phyloP scores from a whole-genome alignment of 2,888 invertebrate genomes.

The Clunio marinus region DNA sequence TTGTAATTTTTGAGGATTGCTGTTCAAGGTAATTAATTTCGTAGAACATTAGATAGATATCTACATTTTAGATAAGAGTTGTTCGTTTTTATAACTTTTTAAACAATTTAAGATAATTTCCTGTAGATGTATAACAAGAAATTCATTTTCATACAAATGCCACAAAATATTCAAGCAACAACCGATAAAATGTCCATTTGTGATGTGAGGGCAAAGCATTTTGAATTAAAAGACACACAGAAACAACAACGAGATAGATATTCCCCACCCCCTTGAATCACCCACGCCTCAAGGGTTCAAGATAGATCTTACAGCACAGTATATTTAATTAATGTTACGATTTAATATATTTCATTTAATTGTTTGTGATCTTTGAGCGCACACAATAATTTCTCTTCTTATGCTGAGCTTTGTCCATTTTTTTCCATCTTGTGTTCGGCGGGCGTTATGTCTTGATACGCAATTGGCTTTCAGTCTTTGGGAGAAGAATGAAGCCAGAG shows the following conservation, averaged over 20 bases:
- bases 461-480: neutral
- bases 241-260: neutral
- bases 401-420: constrained; percentile 13
- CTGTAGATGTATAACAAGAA: too few species aligned
- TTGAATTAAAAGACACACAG: neutral
- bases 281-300: too few species aligned
- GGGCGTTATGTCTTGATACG: constrained; percentile 13
- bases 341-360: constrained; percentile 38
- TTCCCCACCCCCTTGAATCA: neutral
- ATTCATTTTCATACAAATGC: too few species aligned
- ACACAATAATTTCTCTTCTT: constrained; percentile 28
- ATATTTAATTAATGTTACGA: constrained; percentile 37
- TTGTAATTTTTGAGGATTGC: too few species aligned
- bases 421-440: neutral
- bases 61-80: too few species aligned
- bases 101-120: too few species aligned
- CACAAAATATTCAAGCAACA: neutral
- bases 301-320: constrained; percentile 6
- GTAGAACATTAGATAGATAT: too few species aligned
- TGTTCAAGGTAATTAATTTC: too few species aligned
- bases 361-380: constrained; percentile 36
- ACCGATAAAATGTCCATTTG: constrained; percentile 5
- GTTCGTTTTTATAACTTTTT: too few species aligned
- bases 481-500: neutral
- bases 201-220: neutral